Base-by-base conservation (phyloP, 2,113 vertebrate genomes). In the Pachycephala philippinensis region DNA sequence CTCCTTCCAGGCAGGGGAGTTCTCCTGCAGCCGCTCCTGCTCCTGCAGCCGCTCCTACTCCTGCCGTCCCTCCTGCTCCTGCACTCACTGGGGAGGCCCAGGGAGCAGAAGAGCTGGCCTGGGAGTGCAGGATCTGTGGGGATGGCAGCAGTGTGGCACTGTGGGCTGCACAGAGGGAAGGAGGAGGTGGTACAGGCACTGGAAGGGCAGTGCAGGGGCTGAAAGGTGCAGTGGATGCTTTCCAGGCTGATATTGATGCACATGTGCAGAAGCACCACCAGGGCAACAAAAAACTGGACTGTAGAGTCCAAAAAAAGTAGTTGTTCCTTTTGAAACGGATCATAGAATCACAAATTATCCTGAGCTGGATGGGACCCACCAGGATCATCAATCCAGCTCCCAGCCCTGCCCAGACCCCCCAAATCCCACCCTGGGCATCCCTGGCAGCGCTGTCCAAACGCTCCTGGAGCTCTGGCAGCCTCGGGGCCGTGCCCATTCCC, bases 1-100 rank as follows among this genome's bases (percentile, higher is more conserved):
- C 59, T 99, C 98, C 96, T 99, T 99, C 95, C 99, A 98, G 96
- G 99, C 99, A 3, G 98, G 99, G 99, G 92, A 23, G 87, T 5
- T 6, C 37, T 57, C 14, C 33, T 53, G 24, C 13, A 4, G 37
- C 37, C 37, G 8, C 37, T 39, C 37, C n/a, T 5, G 6, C 37
- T 57, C 14, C 33, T 53, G 24, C 13, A 4, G 37, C 37, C 37
- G n/a, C n/a, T n/a, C n/a, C n/a, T n/a, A n/a, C n/a, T n/a, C n/a
- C n/a, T n/a, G n/a, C n/a, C n/a, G n/a, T n/a, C n/a, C 10, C 37
- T 39, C 37, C 37, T 39, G 37, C 37, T 39, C 37, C 37, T 39
- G 37, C 37, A 39, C 37, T 39, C 37, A 39, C 37, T 75, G 69
- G 47, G 1, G 1, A 1, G 16, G 44, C 40, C 20, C 27, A 16